Evolutionary conservation across 2,888 invertebrate genomes (phyloP), one percentile per base, ranked within the genome.

Genomic region (Nycteola revayana): DNA sequence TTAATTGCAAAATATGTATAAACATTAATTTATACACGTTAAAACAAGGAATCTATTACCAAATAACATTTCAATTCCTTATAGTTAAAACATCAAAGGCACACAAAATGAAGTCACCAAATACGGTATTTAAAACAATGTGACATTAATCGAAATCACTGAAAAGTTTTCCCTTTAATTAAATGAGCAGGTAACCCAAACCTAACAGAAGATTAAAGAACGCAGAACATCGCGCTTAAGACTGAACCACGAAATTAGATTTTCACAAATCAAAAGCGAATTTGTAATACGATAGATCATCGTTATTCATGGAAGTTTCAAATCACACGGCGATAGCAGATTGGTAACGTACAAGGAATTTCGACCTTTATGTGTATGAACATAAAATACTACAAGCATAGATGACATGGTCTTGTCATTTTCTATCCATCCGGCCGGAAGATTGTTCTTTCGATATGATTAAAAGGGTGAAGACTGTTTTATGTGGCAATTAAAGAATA

Each of bases 391-490:
- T 36, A 35, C 38, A 52, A 47, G 41, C 36, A 30, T 31, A 42
- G 42, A 42, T 45, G 40, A 35, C 49, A 55, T 63, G 62, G 52
- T 62, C 55, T n/a, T 68, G 67, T 66, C 66, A 65, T 65, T 71
- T 56, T 52, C 54, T 60, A 68, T 67, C 63, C 77, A 80, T 76
- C 80, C 83, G 79, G 75, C 75, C 86, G 87, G 85, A 87, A 84
- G 84, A 87, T 87, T 79, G 76, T 72, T 78, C 82, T 80, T 85
- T 86, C 76, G 85, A 81, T 84, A 87, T 87, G 85, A 87, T 87
- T 85, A 83, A 87, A 83, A 81, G 82, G 84, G 87, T 78, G 87
- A 78, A 67, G 86, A 87, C 77, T 80, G 78, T 75, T 87, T 87
- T 82, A 86, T 85, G 81, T 77, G 69, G 75, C 74, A 83, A 87